Evolutionary conservation across 1,140 invertebrate species (phyloP), one percentile per base, ranked within the genome.

Genomic region (Macrostomum lignano): DNA sequence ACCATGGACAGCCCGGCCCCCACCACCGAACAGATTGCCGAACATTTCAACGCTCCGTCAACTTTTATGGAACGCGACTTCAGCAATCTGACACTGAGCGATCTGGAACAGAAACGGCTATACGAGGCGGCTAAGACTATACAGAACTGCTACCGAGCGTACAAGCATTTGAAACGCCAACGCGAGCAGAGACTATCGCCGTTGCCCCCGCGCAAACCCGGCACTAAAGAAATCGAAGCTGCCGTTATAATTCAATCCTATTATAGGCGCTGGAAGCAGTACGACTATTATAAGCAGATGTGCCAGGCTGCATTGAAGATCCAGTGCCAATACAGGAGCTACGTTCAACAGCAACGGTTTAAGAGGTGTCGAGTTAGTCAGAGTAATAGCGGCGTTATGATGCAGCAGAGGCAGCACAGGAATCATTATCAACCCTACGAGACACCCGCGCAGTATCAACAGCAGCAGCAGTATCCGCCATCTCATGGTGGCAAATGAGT

Each of bases 111-210:
- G 55, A 63, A 81, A 2, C 79, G 88, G 50, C 58, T 94, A 6
- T 94, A 91, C 48, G 81, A 91, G 51, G 82, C 84, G 10, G 84
- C 82, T 1, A 78, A 81, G 49, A 79, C 82, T 38, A 93, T 94
- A 40, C 84, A 94, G 55, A 86, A 84, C 52, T 82, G 81, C 2
- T 94, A 88, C 53, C 65, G 82, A 9, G 77, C 73, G 34, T 93
- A 91, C 53, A n/a, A n/a, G n/a, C n/a, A n/a, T n/a, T n/a, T n/a
- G n/a, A n/a, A n/a, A n/a, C n/a, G n/a, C n/a, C n/a, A n/a, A n/a
- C n/a, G n/a, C n/a, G n/a, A n/a, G n/a, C n/a, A n/a, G n/a, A n/a
- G n/a, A n/a, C n/a, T n/a, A n/a, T n/a, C n/a, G n/a, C n/a, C n/a
- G n/a, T n/a, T n/a, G n/a, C n/a, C n/a, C n/a, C n/a, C n/a, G n/a